phyloP scores from a whole-genome alignment of 2,888 invertebrate species.

The Aromia moschata region DNA sequence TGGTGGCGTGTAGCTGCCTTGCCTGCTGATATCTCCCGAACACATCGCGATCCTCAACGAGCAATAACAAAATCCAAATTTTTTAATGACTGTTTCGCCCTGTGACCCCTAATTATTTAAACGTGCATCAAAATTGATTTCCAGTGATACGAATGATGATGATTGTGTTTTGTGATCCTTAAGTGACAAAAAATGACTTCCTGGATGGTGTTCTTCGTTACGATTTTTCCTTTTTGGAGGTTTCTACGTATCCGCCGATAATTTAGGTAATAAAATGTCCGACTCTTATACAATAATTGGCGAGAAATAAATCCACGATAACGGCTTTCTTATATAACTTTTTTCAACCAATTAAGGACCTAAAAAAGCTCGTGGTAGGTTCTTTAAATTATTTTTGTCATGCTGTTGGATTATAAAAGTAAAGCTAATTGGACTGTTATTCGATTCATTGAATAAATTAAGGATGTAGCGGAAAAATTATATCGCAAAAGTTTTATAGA shows the following conservation, averaged over 20 bases:
- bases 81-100: background rate
- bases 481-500: no score
- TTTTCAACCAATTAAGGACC: constrained; percentile 6
- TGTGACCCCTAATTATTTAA: constrained; percentile 13
- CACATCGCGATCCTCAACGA: constrained; percentile 15
- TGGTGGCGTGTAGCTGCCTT: constrained; percentile 17
- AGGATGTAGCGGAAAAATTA: no score
- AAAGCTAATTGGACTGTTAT: no score
- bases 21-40: constrained; percentile 22
- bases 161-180: constrained; percentile 32
- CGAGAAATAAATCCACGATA: no score
- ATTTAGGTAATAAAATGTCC: constrained; percentile 30
- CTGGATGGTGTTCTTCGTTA: constrained; percentile 28
- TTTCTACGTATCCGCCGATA: constrained; percentile 33
- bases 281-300: background rate
- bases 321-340: background rate
- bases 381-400: constrained; percentile 9
- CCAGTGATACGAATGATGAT: constrained; percentile 27
- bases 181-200: constrained; percentile 35
- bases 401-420: no score
- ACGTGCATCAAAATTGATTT: background rate
- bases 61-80: constrained; percentile 11
- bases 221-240: constrained; percentile 29
- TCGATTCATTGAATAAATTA: no score
- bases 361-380: constrained; percentile 23